A percentile compares a stretch with the other conserved stretches of the same genome.
These are phyloP conservation scores for Danaus plexippus DNA, from an alignment of 1,140 invertebrate species.

Conservation along the genomic window DNA sequence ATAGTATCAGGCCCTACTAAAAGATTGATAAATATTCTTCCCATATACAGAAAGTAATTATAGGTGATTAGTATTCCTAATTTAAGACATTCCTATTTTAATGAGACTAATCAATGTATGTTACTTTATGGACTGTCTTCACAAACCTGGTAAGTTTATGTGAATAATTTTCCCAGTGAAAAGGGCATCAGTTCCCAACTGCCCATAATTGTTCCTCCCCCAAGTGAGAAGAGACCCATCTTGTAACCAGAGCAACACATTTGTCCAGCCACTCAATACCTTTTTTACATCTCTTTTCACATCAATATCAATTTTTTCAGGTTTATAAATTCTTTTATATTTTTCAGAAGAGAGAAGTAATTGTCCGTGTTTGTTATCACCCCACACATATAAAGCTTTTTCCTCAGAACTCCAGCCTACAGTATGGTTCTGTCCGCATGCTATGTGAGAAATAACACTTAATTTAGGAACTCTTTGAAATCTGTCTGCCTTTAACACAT, in stretches of 20 bases:
- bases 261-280: slow-evolving; percentile 81
- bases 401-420: slow-evolving; percentile 74
- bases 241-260: slow-evolving; percentile 75
- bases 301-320: slow-evolving; percentile 71
- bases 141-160: slow-evolving; percentile 44
- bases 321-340: slow-evolving; percentile 52
- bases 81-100: no score
- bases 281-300: slow-evolving; percentile 64
- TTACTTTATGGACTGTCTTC: no score
- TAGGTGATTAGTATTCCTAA: no score
- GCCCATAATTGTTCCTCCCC: slow-evolving; percentile 88
- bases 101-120: no score
- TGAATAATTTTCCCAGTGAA: slow-evolving; percentile 40
- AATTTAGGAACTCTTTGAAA: slow-evolving; percentile 74
- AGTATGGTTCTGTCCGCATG: slow-evolving; percentile 83
- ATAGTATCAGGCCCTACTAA: no score
- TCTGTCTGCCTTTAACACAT: slow-evolving; percentile 59
- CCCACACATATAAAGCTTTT: slow-evolving; percentile 76
- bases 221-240: slow-evolving; percentile 77
- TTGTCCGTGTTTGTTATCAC: slow-evolving; percentile 84
- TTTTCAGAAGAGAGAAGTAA: slow-evolving; percentile 70
- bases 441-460: slow-evolving; percentile 71
- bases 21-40: no score
- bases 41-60: no score
- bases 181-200: slow-evolving; percentile 71